These are phyloP conservation scores for Plumapathes pennacea DNA, from an alignment of 92 coral and sea anemone species.

Conservation along the genomic window DNA sequence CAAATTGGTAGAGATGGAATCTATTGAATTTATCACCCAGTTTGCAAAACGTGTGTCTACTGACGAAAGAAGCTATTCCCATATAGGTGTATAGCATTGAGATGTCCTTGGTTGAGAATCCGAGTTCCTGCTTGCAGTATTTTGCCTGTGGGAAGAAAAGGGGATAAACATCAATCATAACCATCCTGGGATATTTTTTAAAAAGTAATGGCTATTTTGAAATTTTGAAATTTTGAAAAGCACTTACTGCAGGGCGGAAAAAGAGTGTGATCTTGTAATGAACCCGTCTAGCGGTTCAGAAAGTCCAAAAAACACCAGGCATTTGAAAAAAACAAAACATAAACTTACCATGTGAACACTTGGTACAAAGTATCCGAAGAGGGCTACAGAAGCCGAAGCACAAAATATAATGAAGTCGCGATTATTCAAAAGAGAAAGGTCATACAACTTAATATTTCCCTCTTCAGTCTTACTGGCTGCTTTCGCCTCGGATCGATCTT, in stretches of 20 bases:
- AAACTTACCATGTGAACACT: constrained; percentile 35
- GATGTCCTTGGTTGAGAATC: constrained; percentile 29
- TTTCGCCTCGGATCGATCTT: constrained; percentile 1
- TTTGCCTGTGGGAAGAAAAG: constrained; percentile 22
- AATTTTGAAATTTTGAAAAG: too few species aligned
- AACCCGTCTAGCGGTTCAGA: too few species aligned
- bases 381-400: constrained; percentile 25
- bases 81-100: constrained; percentile 53
- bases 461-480: not conserved
- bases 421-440: constrained; percentile 16
- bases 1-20: constrained; percentile 42
- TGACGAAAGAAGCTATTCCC: constrained; percentile 34
- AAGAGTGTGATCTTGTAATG: too few species aligned
- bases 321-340: too few species aligned
- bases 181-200: too few species aligned
- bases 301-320: too few species aligned
- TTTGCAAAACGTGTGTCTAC: constrained; percentile 58
- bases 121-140: constrained; percentile 44
- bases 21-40: constrained; percentile 44
- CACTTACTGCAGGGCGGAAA: too few species aligned
- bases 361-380: constrained; percentile 21
- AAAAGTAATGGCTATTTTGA: too few species aligned
- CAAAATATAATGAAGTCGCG: constrained; percentile 18
- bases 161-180: not conserved
- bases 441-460: not conserved